Base-by-base conservation (phyloP, 2,888 invertebrate genomes). In the Dyspetes luteomarginatus region DNA sequence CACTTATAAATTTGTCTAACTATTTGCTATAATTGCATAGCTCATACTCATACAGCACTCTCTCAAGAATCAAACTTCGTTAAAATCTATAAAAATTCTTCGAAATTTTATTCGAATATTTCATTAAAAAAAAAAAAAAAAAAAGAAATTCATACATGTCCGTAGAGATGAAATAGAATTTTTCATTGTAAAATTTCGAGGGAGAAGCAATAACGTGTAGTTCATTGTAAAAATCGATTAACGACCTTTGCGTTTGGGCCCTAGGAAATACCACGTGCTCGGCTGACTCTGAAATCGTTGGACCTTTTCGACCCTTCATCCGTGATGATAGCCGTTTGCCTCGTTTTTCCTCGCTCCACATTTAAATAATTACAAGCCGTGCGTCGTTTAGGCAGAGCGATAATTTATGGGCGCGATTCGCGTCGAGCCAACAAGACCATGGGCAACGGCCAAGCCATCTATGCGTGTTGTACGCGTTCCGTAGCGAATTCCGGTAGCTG, bases 361-460 rank as follows among this genome's bases (percentile, higher is more conserved):
- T 91, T 91, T 91, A 91, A 91, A 91, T 91, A 91, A 91, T 91
- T 91, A 90, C 90, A 89, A 90, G 89, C 88, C 91, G 86, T 87
- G 85, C 85, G 86, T 86, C 89, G 88, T 87, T 90, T 89, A 87
- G 86, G 85, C 86, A 83, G 78, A 64, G 68, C 85, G 88, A 89
- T 91, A 91, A 91, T 91, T 91, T 91, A 91, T 91, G 91, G 91
- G 83, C 87, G 81, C 89, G 87, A 91, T 91, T 91, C 88, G 90
- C 85, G 83, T 71, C 88, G 88, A 89, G 84, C 81, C 75, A 82
- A 82, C 82, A 58, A 77, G 82, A 78, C 69, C 65, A 65, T 68
- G 43, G 72, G 60, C 56, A 52, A 52, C 62, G 62, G 71, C 64
- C 73, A 56, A 26, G n/a, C n/a, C n/a, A 45, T 64, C 19, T 45